Evolutionary conservation across 2,888 invertebrate genomes (phyloP).

Genomic region (Chrysolina americana): DNA sequence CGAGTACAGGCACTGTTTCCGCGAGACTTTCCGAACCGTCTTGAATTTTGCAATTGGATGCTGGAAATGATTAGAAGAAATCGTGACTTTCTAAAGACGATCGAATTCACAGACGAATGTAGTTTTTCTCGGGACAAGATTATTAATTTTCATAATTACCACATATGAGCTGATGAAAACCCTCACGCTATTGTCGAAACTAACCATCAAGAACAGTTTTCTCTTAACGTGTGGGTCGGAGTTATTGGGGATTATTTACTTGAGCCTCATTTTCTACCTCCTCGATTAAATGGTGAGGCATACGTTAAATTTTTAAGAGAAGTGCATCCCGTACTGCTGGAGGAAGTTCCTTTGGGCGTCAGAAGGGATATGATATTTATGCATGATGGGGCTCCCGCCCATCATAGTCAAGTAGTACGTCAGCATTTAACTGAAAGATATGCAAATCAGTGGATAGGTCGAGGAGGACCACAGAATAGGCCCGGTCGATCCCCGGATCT

Average conservation of each 20-base stretch:
- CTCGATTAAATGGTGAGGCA: not conserved
- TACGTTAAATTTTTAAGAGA: slow-evolving; percentile 16
- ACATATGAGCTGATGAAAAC: not conserved
- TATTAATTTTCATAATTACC: slow-evolving; percentile 23
- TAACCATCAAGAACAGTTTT: slow-evolving; percentile 30
- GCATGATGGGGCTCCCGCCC: slow-evolving; percentile 17
- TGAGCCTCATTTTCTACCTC: not conserved
- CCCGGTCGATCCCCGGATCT: too few relatives aligned
- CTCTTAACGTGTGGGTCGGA: slow-evolving; percentile 24
- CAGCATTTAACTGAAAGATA: slow-evolving; percentile 27
- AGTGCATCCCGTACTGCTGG: slow-evolving; percentile 20
- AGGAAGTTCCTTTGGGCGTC: slow-evolving; percentile 18
- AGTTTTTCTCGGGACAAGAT: not conserved
- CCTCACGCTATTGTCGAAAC: slow-evolving; percentile 24
- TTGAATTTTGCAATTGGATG: too few relatives aligned
- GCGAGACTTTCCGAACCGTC: too few relatives aligned
- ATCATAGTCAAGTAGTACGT: slow-evolving; percentile 5
- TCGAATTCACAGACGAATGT: slow-evolving; percentile 6
- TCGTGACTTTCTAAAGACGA: slow-evolving; percentile 7
- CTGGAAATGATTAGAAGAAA: too few relatives aligned
- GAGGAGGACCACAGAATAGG: not conserved
- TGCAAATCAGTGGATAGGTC: slow-evolving; percentile 25
- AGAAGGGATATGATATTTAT: slow-evolving; percentile 11
- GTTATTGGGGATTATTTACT: slow-evolving; percentile 25
- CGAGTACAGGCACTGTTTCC: too few relatives aligned